phyloP scores from a whole-genome alignment of 2,113 vertebrate species.

The Oreocharis arfaki region DNA sequence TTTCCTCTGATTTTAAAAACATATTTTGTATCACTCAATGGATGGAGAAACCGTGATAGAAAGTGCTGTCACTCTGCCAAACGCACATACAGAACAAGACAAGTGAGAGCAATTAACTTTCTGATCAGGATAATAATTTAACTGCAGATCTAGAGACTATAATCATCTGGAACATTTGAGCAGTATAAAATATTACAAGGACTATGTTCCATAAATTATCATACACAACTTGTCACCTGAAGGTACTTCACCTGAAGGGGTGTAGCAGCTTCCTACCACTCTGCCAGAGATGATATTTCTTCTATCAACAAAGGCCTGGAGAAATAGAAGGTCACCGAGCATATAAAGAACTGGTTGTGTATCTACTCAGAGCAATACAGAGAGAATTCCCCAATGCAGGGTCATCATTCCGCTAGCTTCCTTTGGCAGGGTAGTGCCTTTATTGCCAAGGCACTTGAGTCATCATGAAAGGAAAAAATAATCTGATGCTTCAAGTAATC shows the following conservation, averaged over 20 bases:
- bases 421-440: background rate
- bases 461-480: background rate
- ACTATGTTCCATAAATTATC: background rate
- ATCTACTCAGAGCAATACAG: background rate
- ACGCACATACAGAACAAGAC: slow-evolving; percentile 41
- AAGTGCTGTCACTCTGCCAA: slow-evolving; percentile 53
- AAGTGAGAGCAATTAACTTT: slow-evolving; percentile 64
- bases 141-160: slow-evolving; percentile 35
- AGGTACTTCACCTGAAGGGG: background rate
- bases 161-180: slow-evolving; percentile 48
- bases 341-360: background rate
- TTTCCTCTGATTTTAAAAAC: slow-evolving; percentile 37
- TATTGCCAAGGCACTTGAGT: background rate
- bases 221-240: background rate
- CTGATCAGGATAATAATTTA: slow-evolving; percentile 65
- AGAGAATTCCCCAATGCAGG: background rate
- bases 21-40: background rate
- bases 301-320: background rate
- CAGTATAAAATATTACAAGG: slow-evolving; percentile 9
- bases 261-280: background rate
- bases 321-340: background rate
- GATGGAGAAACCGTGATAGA: slow-evolving; percentile 35
- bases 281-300: background rate
- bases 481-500: background rate
- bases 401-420: background rate